Percentiles rank a stretch among this genome's conserved stretches.
These are phyloP conservation scores for Panzeria rudis DNA, from an alignment of 2,888 invertebrate genomes.

Conservation along the genomic window DNA sequence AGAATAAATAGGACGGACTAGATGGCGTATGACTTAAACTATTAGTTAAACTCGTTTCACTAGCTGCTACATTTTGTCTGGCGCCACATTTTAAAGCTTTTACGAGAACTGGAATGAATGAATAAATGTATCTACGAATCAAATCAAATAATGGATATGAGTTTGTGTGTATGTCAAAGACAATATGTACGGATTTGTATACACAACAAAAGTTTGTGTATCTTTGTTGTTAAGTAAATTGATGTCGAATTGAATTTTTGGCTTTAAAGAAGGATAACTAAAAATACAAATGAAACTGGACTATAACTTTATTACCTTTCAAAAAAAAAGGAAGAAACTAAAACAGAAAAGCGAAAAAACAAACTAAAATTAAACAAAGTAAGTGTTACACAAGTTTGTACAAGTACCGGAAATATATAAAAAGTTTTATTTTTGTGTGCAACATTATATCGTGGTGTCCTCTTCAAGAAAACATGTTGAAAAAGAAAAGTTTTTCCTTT, in stretches of 20 bases:
- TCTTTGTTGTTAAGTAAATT: conserved; percentile 67
- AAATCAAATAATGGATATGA: conserved; percentile 40
- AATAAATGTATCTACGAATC: conserved; percentile 30
- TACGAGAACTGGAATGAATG: conserved; percentile 44
- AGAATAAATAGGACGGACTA: conserved; percentile 31
- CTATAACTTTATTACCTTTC: conserved; percentile 65
- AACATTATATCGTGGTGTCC: conserved; percentile 39
- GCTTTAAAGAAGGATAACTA: conserved; percentile 41
- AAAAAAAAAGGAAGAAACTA: neutral
- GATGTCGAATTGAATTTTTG: conserved; percentile 61
- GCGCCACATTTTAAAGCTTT: conserved; percentile 72
- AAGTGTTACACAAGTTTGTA: conserved; percentile 25
- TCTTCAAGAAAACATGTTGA: conserved; percentile 17
- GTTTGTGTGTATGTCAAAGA: neutral
- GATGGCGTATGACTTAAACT: conserved; percentile 60
- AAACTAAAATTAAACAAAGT: conserved; percentile 29
- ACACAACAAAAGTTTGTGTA: conserved; percentile 29
- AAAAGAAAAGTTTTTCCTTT: conserved; percentile 38
- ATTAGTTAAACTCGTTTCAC: conserved; percentile 60
- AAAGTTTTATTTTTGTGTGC: neutral
- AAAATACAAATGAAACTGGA: conserved; percentile 61
- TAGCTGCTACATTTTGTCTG: conserved; percentile 70
- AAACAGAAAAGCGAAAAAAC: neutral
- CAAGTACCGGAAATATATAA: neutral
- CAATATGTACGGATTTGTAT: conserved; percentile 1